Conservation (phyloP, 2,888 invertebrate genomes). For the Hoplodrina ambigua region DNA sequence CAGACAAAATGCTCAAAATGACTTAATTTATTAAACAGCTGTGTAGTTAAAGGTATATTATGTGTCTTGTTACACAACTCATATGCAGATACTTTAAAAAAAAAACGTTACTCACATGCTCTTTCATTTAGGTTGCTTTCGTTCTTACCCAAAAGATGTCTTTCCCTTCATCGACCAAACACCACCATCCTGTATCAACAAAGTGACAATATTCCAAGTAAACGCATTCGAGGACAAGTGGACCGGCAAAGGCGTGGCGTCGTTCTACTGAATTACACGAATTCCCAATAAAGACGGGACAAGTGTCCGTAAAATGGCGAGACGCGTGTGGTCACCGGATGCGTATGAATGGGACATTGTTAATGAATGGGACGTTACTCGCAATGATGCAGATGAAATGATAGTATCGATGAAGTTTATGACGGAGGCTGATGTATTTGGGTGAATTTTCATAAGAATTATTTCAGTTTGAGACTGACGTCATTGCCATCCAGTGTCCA, state of each 20-base stretch:
- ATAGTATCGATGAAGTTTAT: conserved; percentile 41
- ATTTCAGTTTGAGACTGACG: neutral
- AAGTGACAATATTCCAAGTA: conserved; percentile 81
- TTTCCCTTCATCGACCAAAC: neutral
- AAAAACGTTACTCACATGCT: neutral
- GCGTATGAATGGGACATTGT: conserved; percentile 66
- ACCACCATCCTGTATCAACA: conserved; percentile 41
- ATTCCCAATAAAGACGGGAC: conserved; percentile 76
- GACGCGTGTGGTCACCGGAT: conserved; percentile 85
- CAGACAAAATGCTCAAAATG: too few relatives aligned
- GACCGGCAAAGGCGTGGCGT: conserved; percentile 68
- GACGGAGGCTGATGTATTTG: conserved; percentile 19
- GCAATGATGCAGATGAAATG: conserved; percentile 50
- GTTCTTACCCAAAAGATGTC: neutral
- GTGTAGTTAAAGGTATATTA: too few relatives aligned
- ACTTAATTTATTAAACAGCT: too few relatives aligned
- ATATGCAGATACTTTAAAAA: neutral
- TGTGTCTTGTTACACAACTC: too few relatives aligned
- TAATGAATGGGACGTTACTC: conserved; percentile 67
- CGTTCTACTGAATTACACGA: conserved; percentile 80
- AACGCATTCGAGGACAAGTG: conserved; percentile 70
- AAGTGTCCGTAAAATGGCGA: conserved; percentile 76
- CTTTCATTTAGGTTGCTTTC: neutral
- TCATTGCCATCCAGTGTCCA: neutral
- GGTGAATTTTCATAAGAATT: neutral